Conservation (phyloP, 30 jellyfish, hydroid and myxozoan species). For the Hydractinia symbiolongicarpus region DNA sequence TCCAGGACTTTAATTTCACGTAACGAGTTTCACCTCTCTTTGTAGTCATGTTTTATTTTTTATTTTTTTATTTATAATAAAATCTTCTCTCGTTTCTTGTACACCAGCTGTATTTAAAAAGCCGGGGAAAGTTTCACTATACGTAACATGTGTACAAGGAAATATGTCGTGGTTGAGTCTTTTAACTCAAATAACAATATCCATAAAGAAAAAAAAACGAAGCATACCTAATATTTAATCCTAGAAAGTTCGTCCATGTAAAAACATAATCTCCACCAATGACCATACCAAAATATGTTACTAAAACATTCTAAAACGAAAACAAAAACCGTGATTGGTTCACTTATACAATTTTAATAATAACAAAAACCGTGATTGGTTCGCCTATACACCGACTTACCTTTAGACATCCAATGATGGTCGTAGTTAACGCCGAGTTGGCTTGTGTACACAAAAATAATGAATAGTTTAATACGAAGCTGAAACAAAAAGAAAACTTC, state of each 20-base stretch:
- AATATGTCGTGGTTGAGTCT: no score
- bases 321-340: not conserved
- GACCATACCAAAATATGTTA: constrained; percentile 86
- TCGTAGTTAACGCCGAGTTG: constrained; percentile 92
- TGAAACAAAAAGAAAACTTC: not conserved
- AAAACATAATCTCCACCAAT: constrained; percentile 91
- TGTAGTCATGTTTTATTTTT: no score
- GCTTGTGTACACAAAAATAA: constrained; percentile 81
- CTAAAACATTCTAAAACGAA: constrained; percentile 62
- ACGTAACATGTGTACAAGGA: no score
- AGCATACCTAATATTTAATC: constrained; percentile 79
- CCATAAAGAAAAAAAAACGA: no score
- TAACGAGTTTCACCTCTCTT: no score
- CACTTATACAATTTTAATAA: no score
- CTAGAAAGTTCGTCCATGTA: constrained; percentile 75
- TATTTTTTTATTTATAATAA: no score
- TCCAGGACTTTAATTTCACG: no score
- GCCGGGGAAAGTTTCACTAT: no score
- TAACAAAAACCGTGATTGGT: not conserved
- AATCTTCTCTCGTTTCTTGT: no score
- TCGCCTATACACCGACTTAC: constrained; percentile 12
- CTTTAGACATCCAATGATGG: constrained; percentile 92
- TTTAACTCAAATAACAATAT: no score
- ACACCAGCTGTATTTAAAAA: no score
- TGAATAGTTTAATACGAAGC: constrained; percentile 32